phyloP scores from a whole-genome alignment of 2,888 invertebrate genomes.

The Lydus trimaculatus region DNA sequence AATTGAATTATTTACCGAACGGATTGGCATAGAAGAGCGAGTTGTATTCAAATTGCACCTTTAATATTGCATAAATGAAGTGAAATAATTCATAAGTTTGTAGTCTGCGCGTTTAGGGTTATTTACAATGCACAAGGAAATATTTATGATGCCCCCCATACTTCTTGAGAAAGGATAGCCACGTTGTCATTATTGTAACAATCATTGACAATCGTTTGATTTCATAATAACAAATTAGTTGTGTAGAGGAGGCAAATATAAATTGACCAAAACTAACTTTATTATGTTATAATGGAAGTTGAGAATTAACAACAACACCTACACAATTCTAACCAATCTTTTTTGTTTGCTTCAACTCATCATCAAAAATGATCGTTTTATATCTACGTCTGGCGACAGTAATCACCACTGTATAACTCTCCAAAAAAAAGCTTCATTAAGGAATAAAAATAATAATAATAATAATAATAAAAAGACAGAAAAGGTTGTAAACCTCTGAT shows the following conservation, averaged over 20 bases:
- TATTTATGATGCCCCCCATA: conserved; percentile 65
- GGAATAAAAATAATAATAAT: neutral
- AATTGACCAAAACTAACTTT: neutral
- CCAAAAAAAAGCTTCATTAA: neutral
- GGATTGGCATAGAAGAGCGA: conserved; percentile 61
- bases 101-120: conserved; percentile 63
- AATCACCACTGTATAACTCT: neutral
- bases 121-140: conserved; percentile 66
- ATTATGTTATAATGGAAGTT: neutral
- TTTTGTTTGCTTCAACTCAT: neutral
- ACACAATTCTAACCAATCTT: neutral
- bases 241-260: neutral
- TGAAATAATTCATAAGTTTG: conserved; percentile 63
- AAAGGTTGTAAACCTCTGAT: neutral
- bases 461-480: neutral
- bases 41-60: conserved; percentile 63
- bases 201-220: conserved; percentile 59
- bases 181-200: conserved; percentile 48
- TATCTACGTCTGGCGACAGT: neutral
- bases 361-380: neutral
- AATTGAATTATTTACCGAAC: conserved; percentile 62
- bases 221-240: conserved; percentile 48
- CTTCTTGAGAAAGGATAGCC: conserved; percentile 56
- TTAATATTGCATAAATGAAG: conserved; percentile 63
- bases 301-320: neutral